Base-by-base conservation (phyloP, 2,888 invertebrate species). In the Anoplius nigerrimus region DNA sequence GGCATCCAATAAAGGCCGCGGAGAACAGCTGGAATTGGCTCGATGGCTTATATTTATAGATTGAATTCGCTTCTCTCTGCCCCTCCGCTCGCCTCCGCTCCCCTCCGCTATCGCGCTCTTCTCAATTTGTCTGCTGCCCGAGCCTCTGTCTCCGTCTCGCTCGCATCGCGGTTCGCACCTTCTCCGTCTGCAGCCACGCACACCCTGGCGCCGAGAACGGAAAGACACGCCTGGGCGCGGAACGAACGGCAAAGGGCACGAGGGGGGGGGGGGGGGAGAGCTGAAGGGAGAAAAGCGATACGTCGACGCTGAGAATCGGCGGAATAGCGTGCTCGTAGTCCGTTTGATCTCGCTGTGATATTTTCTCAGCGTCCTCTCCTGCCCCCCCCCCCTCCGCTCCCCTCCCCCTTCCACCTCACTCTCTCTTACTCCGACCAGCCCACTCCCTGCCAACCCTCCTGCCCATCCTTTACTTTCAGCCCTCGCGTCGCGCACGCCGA, bases 11-110 rank as follows among this genome's bases (percentile, higher is more conserved):
- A 76, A 78, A 78, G 71, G 66, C 65, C 66, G 61, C 62, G 53
- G 62, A 75, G 74, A 70, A 70, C 73, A 72, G 67, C 71, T 75
- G 80, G 75, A 75, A 80, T 79, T 81, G 78, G 70, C 62, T 65
- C 66, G 74, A 74, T 73, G 81, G 75, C 79, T 82, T 81, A 83
- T 82, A 83, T 78, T 83, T 82, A 79, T 81, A 80, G 76, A 83
- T 81, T 72, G 80, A 77, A 77, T 52, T 52, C 24, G 18, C 34
- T 16, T 54, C 46, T 45, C 48, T 42, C 51, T 20, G 27, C 48
- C 22, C 16, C 45, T 52, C 27, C 53, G 46, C 48, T 55, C 27
- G 13, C n/a, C 24, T 52, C 27, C 21, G n/a, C n/a, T n/a, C 53
- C 43, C 22, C 45, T 51, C 51, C 20, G 24, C 46, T 21, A 6